Percentiles rank a stretch among this genome's conserved stretches.
phyloP scores from a whole-genome alignment of 2,797 vertebrate genomes.

The Eupleurogrammus muticus region DNA sequence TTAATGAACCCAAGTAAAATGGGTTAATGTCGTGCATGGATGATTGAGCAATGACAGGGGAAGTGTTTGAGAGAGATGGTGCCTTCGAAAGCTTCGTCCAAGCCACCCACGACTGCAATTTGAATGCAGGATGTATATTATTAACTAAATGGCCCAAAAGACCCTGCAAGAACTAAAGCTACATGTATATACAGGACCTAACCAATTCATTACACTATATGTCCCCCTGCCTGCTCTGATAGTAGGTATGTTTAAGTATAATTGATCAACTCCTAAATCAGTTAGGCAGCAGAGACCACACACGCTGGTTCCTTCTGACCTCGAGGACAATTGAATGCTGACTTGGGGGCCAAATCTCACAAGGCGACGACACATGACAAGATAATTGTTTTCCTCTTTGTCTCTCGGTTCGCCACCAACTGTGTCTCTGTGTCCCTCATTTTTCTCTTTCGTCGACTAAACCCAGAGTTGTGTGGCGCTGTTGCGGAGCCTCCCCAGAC shows the following conservation, averaged over 20 bases:
- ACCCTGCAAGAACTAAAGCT: no score
- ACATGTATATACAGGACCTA: not conserved
- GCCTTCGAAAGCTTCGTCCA: not conserved
- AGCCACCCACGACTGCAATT: not conserved
- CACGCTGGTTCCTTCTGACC: conserved; percentile 35
- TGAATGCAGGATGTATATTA: not conserved
- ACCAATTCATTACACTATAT: not conserved
- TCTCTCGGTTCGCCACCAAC: conserved; percentile 1
- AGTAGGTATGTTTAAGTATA: not conserved
- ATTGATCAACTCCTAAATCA: no score
- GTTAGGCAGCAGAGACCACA: conserved; percentile 56
- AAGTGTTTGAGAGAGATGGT: conserved; percentile 4
- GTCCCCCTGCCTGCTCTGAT: not conserved
- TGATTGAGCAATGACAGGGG: conserved; percentile 50
- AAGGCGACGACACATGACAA: conserved; percentile 34
- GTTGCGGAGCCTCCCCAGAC: not conserved
- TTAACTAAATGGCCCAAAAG: not conserved
- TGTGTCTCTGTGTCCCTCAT: not conserved
- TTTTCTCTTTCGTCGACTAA: not conserved
- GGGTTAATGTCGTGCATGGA: conserved; percentile 69
- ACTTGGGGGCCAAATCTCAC: conserved; percentile 35
- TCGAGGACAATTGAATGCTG: conserved; percentile 44
- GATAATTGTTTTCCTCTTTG: conserved; percentile 57
- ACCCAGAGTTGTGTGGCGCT: not conserved
- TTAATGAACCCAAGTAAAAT: conserved; percentile 61